Conservation (phyloP, 1,140 invertebrate genomes). For the Dendrolimus kikuchii region DNA sequence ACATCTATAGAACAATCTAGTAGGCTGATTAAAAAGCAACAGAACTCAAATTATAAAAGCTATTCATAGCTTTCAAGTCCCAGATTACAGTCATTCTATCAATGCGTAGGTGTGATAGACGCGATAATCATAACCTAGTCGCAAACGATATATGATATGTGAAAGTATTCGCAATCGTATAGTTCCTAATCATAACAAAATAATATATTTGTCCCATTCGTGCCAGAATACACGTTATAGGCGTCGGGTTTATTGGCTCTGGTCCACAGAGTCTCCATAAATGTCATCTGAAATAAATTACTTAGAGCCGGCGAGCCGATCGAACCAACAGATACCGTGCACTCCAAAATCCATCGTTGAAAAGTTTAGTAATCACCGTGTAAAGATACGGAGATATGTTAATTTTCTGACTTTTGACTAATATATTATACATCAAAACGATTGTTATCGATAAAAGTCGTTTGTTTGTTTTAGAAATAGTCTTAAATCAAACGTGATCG, state of each 20-base stretch:
- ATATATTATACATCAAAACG: slow-evolving; percentile 22
- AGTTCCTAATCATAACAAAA: slow-evolving; percentile 17
- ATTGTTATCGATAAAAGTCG: slow-evolving; percentile 6
- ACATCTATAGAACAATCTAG: no score
- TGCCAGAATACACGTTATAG: slow-evolving; percentile 36
- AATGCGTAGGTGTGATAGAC: slow-evolving; percentile 1
- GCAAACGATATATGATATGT: slow-evolving; percentile 16
- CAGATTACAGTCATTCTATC: no score
- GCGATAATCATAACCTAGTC: not conserved
- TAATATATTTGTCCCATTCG: slow-evolving; percentile 29
- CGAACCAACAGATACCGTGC: slow-evolving; percentile 16
- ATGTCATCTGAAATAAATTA: slow-evolving; percentile 57
- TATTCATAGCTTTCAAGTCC: no score
- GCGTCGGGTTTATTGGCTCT: slow-evolving; percentile 42
- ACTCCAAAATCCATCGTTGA: slow-evolving; percentile 6
- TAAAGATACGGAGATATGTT: slow-evolving; percentile 44
- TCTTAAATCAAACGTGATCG: no score
- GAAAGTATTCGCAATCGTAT: slow-evolving; percentile 21
- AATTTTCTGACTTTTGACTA: slow-evolving; percentile 27
- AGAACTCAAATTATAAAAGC: no score
- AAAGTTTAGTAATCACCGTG: slow-evolving; percentile 24
- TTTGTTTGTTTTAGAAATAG: slow-evolving; percentile 14
- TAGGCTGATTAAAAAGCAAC: no score
- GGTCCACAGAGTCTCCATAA: slow-evolving; percentile 51
- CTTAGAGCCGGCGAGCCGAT: slow-evolving; percentile 17